Base-by-base conservation (phyloP, 1,140 invertebrate genomes). In the Microvelia longipes region DNA sequence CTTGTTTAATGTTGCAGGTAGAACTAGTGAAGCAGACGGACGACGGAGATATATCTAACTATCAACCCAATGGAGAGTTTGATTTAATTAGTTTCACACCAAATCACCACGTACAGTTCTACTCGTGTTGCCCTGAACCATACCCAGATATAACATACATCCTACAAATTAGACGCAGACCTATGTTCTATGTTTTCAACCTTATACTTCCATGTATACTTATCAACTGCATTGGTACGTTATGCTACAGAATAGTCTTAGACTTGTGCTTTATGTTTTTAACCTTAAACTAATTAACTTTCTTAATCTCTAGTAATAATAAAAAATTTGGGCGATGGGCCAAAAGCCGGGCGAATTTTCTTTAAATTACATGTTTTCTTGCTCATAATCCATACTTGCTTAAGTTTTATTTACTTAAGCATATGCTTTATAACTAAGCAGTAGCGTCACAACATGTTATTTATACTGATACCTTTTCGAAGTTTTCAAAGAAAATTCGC, bases 151-250 rank as follows among this genome's bases (percentile, higher is more conserved):
- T 86, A 72, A 86, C 87, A 2, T 91, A 86, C 79, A 83, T 85
- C 74, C 89, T 89, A 73, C 85, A 87, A 68, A 80, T 94, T 29
- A 80, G 88, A 69, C 79, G 92, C 71, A 81, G 91, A 73, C 92
- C 93, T 0, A 85, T 94, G 83, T 95, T 94, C 78, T 95, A 94
- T 78, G 89, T 95, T 13, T 94, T 94, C 82, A 94, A 94, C 77
- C 84, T 94, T 70, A 92, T 94, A 66, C 83, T 94, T 50, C 93
- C 93, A 0, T 95, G 93, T 79, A 85, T 94, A 68, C 85, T 95
- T 2, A 96, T 95, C 75, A 94, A 93, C 75, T 85, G 88, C 68
- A 90, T 90, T 67, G 89, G 89, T 90, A 81, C 82, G 80, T 28
- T 1, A 13, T 78, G 2, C 2, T 62, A 27, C n/a, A n/a, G n/a